Conservation (phyloP, 2,797 vertebrate genomes). For the Tenualosa ilisha region DNA sequence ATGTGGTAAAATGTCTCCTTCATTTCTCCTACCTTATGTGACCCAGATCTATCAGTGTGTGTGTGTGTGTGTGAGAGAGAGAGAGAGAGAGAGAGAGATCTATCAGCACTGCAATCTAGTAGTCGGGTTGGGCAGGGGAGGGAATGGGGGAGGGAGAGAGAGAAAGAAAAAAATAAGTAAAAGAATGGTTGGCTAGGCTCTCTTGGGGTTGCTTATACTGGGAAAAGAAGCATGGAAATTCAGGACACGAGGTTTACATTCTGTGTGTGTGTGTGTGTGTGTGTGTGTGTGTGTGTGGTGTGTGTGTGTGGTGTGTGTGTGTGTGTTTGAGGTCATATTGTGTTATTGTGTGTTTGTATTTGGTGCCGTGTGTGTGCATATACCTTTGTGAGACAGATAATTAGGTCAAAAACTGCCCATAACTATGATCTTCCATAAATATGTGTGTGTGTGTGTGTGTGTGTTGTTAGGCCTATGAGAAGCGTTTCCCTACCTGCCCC, state of each 20-base stretch:
- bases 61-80: too few relatives aligned
- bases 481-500: slow-evolving; percentile 77
- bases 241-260: background rate
- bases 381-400: background rate
- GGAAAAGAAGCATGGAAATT: background rate
- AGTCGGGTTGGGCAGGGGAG: too few relatives aligned
- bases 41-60: background rate
- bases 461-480: slow-evolving; percentile 76
- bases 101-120: too few relatives aligned
- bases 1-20: background rate
- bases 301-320: background rate
- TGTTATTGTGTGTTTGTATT: background rate
- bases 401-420: background rate
- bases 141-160: background rate
- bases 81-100: background rate
- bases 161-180: background rate
- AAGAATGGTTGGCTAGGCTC: background rate
- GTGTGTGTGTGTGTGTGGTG: background rate
- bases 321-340: background rate
- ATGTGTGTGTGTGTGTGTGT: slow-evolving; percentile 14
- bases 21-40: slow-evolving; percentile 32
- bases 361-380: background rate
- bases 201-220: background rate
- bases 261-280: background rate
- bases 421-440: background rate